phyloP scores from a whole-genome alignment of 1,140 invertebrate genomes.

The Brachystomella parvula region DNA sequence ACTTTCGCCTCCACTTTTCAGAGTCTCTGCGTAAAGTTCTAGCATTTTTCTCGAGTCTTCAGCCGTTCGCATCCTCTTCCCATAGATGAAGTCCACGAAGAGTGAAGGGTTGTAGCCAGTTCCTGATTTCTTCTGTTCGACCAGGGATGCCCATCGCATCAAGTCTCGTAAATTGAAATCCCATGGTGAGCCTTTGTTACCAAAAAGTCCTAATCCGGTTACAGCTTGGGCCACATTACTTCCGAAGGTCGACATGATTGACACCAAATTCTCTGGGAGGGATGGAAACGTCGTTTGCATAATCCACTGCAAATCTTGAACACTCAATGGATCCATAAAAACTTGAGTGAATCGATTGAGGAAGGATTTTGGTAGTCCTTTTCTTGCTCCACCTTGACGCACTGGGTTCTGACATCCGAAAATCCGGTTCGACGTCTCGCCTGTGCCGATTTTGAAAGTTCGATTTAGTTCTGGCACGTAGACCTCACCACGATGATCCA shows the following conservation, averaged over 20 bases:
- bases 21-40: slow-evolving; percentile 14
- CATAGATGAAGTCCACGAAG: slow-evolving; percentile 67
- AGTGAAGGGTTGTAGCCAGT: slow-evolving; percentile 50
- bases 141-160: slow-evolving; percentile 78
- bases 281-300: slow-evolving; percentile 44
- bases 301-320: slow-evolving; percentile 64
- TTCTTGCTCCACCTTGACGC: slow-evolving; percentile 87
- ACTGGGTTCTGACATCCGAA: slow-evolving; percentile 98
- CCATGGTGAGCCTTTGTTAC: slow-evolving; percentile 76
- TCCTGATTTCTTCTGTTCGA: slow-evolving; percentile 40
- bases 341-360: slow-evolving; percentile 96
- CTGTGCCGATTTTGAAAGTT: slow-evolving; percentile 77
- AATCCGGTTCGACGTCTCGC: slow-evolving; percentile 61
- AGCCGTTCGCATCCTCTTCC: slow-evolving; percentile 65
- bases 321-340: slow-evolving; percentile 70
- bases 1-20: too few species aligned
- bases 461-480: slow-evolving; percentile 89
- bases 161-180: slow-evolving; percentile 96
- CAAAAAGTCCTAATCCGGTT: slow-evolving; percentile 50
- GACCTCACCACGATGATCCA: slow-evolving; percentile 94
- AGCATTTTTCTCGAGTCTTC: slow-evolving; percentile 59
- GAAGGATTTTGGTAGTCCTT: slow-evolving; percentile 93
- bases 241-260: slow-evolving; percentile 75
- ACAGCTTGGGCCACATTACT: slow-evolving; percentile 58
- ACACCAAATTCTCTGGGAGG: slow-evolving; percentile 48